These are phyloP conservation scores for Microctonus brassicae DNA, from an alignment of 2,888 invertebrate species.

Conservation along the genomic window DNA sequence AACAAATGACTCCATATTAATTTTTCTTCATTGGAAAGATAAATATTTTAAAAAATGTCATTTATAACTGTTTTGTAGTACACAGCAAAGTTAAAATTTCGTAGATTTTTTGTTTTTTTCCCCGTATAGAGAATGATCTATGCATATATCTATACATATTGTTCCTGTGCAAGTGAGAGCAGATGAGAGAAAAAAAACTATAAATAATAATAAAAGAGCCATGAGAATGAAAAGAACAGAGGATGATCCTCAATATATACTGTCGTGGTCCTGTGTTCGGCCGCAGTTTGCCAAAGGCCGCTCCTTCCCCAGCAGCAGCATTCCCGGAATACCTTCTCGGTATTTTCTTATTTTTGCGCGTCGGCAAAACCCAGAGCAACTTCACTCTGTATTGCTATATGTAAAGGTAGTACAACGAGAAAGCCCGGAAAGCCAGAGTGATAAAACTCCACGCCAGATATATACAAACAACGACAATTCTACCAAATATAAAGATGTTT, in stretches of 20 bases:
- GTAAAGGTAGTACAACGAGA: neutral
- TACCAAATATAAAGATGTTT: neutral
- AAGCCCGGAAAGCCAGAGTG: slow-evolving; percentile 45
- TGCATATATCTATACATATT: too few species aligned
- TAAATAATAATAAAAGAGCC: neutral
- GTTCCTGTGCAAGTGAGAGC: neutral
- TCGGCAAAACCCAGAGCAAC: slow-evolving; percentile 47
- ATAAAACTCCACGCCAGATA: slow-evolving; percentile 54
- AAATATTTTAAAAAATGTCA: too few species aligned
- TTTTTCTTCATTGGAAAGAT: too few species aligned
- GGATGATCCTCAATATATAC: neutral
- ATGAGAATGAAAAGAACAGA: slow-evolving; percentile 30
- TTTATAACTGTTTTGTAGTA: too few species aligned
- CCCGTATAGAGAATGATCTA: too few species aligned
- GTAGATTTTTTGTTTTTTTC: too few species aligned
- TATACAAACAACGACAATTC: slow-evolving; percentile 35
- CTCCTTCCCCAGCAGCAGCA: slow-evolving; percentile 59
- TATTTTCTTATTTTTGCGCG: slow-evolving; percentile 56
- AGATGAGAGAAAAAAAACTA: neutral
- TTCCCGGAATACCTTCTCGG: slow-evolving; percentile 57
- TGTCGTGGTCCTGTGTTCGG: slow-evolving; percentile 29
- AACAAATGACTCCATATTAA: too few species aligned
- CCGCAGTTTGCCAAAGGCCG: slow-evolving; percentile 54
- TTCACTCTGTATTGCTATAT: neutral
- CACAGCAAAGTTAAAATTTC: too few species aligned